Conservation (phyloP, 92 coral and sea anemone genomes). For the Palythoa heliodiscus region DNA sequence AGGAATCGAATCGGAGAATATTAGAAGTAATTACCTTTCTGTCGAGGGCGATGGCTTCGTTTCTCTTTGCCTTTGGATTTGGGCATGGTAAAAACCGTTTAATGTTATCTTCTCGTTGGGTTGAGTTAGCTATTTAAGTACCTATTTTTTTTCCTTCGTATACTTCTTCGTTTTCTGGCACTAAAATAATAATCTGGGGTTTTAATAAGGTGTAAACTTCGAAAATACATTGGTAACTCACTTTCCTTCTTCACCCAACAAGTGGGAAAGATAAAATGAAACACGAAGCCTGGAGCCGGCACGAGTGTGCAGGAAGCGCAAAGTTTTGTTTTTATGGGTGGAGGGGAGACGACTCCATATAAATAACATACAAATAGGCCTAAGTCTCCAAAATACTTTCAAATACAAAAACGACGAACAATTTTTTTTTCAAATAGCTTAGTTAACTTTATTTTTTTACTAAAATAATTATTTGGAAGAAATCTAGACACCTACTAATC, state of each 20-base stretch:
- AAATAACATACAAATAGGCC: not conserved
- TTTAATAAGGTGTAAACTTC: constrained; percentile 59
- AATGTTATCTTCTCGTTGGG: constrained; percentile 3
- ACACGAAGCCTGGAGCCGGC: constrained; percentile 42
- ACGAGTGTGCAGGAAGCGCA: constrained; percentile 18
- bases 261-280: constrained; percentile 83
- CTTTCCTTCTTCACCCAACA: constrained; percentile 86
- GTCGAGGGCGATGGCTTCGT: constrained; percentile 70
- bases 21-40: constrained; percentile 63
- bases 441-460: not conserved
- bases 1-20: constrained; percentile 15
- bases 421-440: not conserved
- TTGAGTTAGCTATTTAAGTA: constrained; percentile 66
- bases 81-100: constrained; percentile 66
- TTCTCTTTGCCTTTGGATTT: constrained; percentile 73
- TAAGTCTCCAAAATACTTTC: not conserved
- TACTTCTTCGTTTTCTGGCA: constrained; percentile 84
- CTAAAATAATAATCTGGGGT: constrained; percentile 64
- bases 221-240: constrained; percentile 84
- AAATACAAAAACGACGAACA: not conserved
- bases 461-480: too few relatives aligned
- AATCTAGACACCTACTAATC: not conserved
- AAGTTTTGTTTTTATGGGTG: not conserved
- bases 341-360: not conserved
- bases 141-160: constrained; percentile 88